Percentiles rank a stretch among this genome's conserved stretches.
Evolutionary conservation across 2,113 vertebrate genomes (phyloP).

Genomic region (Pontoporia blainvillei): DNA sequence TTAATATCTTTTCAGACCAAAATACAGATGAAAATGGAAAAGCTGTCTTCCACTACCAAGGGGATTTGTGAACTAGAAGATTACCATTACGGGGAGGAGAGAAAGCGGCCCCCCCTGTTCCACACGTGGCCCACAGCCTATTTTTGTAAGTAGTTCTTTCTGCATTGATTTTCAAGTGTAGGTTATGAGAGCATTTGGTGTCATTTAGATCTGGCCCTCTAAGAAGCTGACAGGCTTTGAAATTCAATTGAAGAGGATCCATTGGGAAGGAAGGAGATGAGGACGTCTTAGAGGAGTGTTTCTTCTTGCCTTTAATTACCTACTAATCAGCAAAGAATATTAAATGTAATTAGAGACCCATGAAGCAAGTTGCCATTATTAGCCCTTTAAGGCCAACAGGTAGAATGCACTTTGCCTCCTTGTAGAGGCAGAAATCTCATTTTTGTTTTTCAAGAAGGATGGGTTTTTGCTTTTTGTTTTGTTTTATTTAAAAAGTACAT

Average conservation of each 20-base stretch:
- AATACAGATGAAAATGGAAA: constrained; percentile 91
- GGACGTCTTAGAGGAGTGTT: not conserved
- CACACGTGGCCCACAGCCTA: constrained; percentile 88
- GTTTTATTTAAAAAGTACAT: not conserved
- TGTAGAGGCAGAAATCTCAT: not conserved
- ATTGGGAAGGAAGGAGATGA: not conserved
- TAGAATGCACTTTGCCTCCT: not conserved
- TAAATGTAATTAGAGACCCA: not conserved
- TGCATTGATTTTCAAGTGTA: not conserved
- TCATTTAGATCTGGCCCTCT: not conserved
- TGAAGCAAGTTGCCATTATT: not conserved
- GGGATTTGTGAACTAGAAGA: constrained; percentile 89
- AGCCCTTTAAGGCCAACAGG: not conserved
- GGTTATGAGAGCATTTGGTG: not conserved
- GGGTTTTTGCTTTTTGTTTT: not conserved
- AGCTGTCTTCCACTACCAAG: constrained; percentile 84
- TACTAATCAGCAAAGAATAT: not conserved
- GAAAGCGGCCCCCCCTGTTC: constrained; percentile 80
- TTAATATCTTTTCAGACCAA: constrained; percentile 76
- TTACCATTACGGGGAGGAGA: constrained; percentile 81
- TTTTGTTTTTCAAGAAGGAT: not conserved
- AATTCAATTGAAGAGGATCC: not conserved
- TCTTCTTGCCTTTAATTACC: not conserved
- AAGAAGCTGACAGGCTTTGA: not conserved
- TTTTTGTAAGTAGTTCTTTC: constrained; percentile 85